Evolutionary conservation across 2,888 invertebrate species (phyloP).

Genomic region (Agrochola litura): DNA sequence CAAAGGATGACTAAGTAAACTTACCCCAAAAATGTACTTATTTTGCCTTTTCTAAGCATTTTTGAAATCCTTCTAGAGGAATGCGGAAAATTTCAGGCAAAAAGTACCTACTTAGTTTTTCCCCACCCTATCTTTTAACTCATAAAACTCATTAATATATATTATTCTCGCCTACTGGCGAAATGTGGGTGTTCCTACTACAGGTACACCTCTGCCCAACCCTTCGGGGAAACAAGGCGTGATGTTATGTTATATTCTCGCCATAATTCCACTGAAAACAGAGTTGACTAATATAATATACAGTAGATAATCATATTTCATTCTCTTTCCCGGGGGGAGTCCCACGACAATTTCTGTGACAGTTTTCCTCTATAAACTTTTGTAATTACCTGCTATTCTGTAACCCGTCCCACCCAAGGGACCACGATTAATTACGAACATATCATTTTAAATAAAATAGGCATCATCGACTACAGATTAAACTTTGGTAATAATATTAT

Average conservation of each 20-base stretch:
- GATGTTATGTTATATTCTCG: too few species aligned
- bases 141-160: background rate
- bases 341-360: background rate
- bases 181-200: too few species aligned
- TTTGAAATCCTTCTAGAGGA: background rate
- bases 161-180: too few species aligned
- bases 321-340: background rate
- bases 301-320: background rate
- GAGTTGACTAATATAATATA: background rate
- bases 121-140: background rate
- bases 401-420: background rate
- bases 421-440: background rate
- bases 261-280: background rate
- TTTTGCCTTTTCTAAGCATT: background rate
- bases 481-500: too few species aligned
- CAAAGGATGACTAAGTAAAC: background rate
- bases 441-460: background rate
- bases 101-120: background rate
- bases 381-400: background rate
- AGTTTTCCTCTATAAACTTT: conserved; percentile 8
- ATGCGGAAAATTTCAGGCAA: background rate
- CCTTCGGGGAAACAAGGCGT: too few species aligned
- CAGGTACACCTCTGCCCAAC: too few species aligned
- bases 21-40: background rate
- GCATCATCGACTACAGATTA: background rate